Evolutionary conservation across 2,888 invertebrate genomes (phyloP).

Genomic region (Branchellion lobata): DNA sequence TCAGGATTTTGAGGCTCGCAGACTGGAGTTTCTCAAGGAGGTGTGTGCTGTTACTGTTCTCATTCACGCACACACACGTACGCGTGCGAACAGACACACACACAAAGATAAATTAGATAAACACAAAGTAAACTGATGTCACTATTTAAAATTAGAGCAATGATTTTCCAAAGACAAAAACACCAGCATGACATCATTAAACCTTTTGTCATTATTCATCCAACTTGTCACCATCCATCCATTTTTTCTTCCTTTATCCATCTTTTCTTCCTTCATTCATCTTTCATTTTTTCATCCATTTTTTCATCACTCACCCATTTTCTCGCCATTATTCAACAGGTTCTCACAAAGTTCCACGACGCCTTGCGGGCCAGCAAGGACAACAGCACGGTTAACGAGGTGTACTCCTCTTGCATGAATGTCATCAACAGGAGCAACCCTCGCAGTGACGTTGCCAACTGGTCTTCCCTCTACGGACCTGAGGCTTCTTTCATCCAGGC

Average conservation of each 20-base stretch:
- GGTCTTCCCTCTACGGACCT: constrained; percentile 15
- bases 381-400: neutral
- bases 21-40: constrained; percentile 45
- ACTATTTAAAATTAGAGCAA: too few species aligned
- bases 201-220: too few species aligned
- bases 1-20: constrained; percentile 38
- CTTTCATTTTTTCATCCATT: neutral
- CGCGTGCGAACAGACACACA: too few species aligned
- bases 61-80: too few species aligned
- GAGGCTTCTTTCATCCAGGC: neutral
- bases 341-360: constrained; percentile 2
- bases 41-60: too few species aligned
- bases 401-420: constrained; percentile 25
- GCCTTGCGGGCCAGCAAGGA: neutral
- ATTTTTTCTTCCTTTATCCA: neutral
- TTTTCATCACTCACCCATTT: neutral
- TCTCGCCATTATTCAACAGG: neutral
- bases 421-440: constrained; percentile 22
- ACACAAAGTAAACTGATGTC: too few species aligned
- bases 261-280: neutral
- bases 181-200: too few species aligned
- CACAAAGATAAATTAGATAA: too few species aligned
- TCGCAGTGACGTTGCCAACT: neutral
- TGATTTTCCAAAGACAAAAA: too few species aligned
- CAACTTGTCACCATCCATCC: too few species aligned